Base-by-base conservation (phyloP, 2,797 vertebrate genomes). In the Prunella strophiata region DNA sequence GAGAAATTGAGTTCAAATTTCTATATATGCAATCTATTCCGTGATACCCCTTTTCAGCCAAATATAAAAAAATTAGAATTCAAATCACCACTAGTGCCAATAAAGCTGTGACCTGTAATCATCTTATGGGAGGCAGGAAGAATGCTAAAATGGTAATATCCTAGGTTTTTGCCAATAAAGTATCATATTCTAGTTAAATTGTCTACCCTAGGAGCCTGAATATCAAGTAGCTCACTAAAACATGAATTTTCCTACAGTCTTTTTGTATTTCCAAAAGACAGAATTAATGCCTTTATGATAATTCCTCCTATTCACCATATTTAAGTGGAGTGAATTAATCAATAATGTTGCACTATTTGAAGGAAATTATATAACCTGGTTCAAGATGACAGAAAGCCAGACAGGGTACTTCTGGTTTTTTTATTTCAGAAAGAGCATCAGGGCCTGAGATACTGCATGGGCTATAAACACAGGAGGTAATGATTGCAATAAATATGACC, bases 61-160 rank as follows among this genome's bases (percentile, higher is more conserved):
- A 63, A 93, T 91, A 80, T 57, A 74, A 87, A 94, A 72, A 40
- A 34, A 71, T 83, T 75, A 47, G 48, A 65, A 93, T 89, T 89
- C 82, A 88, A 83, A 70, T 40, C 61, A 83, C 13, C 14, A 26
- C 8, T 10, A 48, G 4, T 63, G n/a, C n/a, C 89, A 92, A 82
- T 78, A 85, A 92, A 93, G 11, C 52, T 76, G 36, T 80, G 73
- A 80, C 72, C 72, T 85, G 25, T 52, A 88, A 93, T 91, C 68
- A 40, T 71, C 2, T 75, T 54, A 48, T 9, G 75, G 51, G 85
- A 86, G 65, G 25, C n/a, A 67, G 32, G 30, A 71, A 66, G 68
- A 82, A 89, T 78, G 38, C 6, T 85, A 85, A 83, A 1, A 12
- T 65, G 17, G 15, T 80, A 77, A 83, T 82, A 61, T 72, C 61